Conservation (phyloP, 2,797 vertebrate species). For the Chrysocyon brachyurus region DNA sequence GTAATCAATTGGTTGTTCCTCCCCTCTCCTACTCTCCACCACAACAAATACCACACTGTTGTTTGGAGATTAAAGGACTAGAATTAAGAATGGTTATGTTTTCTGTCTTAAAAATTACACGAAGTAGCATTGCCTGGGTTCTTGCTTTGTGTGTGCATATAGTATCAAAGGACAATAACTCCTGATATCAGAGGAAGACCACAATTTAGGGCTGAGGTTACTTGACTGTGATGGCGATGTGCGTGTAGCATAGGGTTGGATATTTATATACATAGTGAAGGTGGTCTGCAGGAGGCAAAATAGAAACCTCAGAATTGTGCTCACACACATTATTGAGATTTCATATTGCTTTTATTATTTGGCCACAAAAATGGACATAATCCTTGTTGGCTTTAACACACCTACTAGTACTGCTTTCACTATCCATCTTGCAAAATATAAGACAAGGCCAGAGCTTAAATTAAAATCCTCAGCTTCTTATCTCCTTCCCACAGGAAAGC, state of each 20-base stretch:
- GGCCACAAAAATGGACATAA: constrained; percentile 88
- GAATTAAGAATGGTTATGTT: not conserved
- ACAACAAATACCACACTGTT: not conserved
- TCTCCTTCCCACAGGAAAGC: constrained; percentile 97
- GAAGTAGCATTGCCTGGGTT: not conserved
- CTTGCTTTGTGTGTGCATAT: not conserved
- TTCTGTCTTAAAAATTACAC: not conserved
- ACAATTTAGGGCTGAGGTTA: not conserved
- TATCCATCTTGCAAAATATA: constrained; percentile 91
- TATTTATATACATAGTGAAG: constrained; percentile 22
- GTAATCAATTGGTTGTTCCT: not conserved
- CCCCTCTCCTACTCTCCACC: not conserved
- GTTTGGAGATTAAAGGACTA: not conserved
- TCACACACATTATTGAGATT: constrained; percentile 84
- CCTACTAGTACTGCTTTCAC: constrained; percentile 86
- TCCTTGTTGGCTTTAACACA: constrained; percentile 88
- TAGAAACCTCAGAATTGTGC: constrained; percentile 76
- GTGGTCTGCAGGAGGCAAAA: constrained; percentile 66
- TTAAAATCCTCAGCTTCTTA: constrained; percentile 96
- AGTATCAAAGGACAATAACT: constrained; percentile 29
- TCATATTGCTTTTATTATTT: constrained; percentile 88
- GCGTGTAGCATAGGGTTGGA: constrained; percentile 62
- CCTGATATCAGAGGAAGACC: constrained; percentile 56
- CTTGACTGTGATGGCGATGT: not conserved
- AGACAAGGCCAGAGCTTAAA: constrained; percentile 94